Base-by-base conservation (phyloP, 2,113 vertebrate genomes). In the Lepus europaeus region DNA sequence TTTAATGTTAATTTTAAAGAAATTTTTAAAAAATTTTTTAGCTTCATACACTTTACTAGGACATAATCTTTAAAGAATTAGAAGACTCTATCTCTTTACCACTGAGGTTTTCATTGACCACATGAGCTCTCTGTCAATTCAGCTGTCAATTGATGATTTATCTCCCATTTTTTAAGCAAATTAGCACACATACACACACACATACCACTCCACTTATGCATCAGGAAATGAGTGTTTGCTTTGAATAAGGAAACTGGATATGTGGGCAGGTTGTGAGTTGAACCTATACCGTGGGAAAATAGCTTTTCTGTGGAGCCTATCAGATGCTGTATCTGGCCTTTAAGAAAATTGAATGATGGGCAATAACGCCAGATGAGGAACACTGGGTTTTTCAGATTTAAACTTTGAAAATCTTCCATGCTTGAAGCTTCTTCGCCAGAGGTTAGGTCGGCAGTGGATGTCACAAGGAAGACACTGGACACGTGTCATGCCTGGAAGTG, bases 401-500 rank as follows among this genome's bases (percentile, higher is more conserved):
- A 88, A 53, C 79, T 95, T 80, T 59, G 31, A 85, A 95, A 81
- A 85, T 84, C 56, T 87, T 82, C 83, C 63, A 59, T 39, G 22
- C 64, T 74, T 68, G 51, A 84, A 87, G 77, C 51, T 22, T 80
- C 31, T 90, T 49, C 27, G 64, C 25, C 49, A 29, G n/a, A 73
- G 56, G 74, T 53, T 85, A 78, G 64, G 80, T 25, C 94, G 56
- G 29, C 70, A 81, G 45, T 3, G 66, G 36, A 6, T 70, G 1
- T 63, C 85, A 66, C 25, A 22, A 39, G 73, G 87, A 85, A 59
- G 91, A 49, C 51, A 82, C 72, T 33, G 70, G 85, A 66, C 89
- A 45, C 45, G 7, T 64, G 19, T 81, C 17, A 83, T 59, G 31
- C 29, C 33, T 27, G 25, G 89, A 92, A 92, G 56, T 59, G 81